A percentile compares a stretch with the other conserved stretches of the same genome.
Conservation (phyloP, 1,140 invertebrate species). For the Drosophila oshimai region DNA sequence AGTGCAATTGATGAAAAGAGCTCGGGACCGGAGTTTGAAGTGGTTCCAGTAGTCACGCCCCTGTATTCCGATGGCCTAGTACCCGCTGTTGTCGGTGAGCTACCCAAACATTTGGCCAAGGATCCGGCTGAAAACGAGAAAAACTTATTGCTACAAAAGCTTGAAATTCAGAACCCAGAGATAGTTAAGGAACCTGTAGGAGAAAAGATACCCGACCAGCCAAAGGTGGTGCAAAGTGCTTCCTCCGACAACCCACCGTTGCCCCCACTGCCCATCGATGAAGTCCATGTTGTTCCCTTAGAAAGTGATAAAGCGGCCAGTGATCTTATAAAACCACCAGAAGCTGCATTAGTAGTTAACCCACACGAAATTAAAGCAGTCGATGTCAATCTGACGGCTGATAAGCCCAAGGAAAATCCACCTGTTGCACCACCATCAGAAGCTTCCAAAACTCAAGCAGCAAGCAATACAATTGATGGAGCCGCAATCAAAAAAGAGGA, state of each 20-base stretch:
- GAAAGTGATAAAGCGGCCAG: conserved; percentile 6
- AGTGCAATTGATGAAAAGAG: conserved; percentile 87
- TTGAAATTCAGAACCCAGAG: conserved; percentile 20
- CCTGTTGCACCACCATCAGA: background rate
- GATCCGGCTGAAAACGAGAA: conserved; percentile 13
- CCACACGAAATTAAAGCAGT: background rate
- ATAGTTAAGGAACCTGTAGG: background rate
- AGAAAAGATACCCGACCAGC: conserved; percentile 20
- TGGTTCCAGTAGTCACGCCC: conserved; percentile 54
- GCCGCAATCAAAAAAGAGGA: conserved; percentile 84
- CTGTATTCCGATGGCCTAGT: conserved; percentile 47
- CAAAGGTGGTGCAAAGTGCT: background rate
- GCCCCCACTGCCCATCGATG: conserved; percentile 68
- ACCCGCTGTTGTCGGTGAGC: conserved; percentile 52
- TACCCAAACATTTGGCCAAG: conserved; percentile 49
- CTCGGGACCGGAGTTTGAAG: conserved; percentile 74
- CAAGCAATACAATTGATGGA: conserved; percentile 69
- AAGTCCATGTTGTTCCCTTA: conserved; percentile 34
- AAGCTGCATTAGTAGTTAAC: background rate
- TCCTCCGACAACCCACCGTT: conserved; percentile 55
- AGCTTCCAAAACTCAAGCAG: background rate
- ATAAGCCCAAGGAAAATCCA: conserved; percentile 13
- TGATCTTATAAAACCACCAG: background rate
- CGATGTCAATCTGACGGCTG: background rate
- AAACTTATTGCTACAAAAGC: conserved; percentile 16